Conservation (phyloP, 2,113 vertebrate genomes). For the Oophaga pumilio region DNA sequence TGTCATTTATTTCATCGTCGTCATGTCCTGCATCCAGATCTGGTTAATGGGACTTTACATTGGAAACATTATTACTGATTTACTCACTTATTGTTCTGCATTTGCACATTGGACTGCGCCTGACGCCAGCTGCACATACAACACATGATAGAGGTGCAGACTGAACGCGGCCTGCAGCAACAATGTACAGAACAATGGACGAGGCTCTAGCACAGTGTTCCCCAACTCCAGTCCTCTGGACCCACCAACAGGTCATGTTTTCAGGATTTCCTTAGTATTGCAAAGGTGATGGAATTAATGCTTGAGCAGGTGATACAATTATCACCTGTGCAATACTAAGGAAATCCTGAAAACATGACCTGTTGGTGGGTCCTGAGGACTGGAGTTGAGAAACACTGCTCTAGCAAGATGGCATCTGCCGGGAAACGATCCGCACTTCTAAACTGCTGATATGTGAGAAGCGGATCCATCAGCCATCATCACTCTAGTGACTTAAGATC, state of each 20-base stretch:
- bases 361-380: no score
- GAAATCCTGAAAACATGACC: no score
- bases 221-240: no score
- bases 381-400: no score
- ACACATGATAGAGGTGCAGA: constrained; percentile 17
- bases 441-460: not conserved
- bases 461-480: not conserved
- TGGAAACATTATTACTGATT: constrained; percentile 47
- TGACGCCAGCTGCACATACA: not conserved
- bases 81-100: constrained; percentile 20
- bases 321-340: no score
- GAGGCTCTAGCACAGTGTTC: not conserved
- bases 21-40: not conserved
- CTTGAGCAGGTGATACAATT: no score
- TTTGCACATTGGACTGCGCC: constrained; percentile 41
- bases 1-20: no score
- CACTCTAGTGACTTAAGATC: no score
- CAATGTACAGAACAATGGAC: not conserved
- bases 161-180: constrained; percentile 1
- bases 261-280: no score
- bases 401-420: not conserved
- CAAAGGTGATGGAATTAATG: no score
- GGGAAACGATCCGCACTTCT: not conserved
- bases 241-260: no score
- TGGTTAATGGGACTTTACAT: constrained; percentile 35